Percentiles rank a stretch among this genome's conserved stretches.
These are phyloP conservation scores for Scophthalmus maximus DNA, from an alignment of 2,113 vertebrate genomes.

Conservation along the genomic window DNA sequence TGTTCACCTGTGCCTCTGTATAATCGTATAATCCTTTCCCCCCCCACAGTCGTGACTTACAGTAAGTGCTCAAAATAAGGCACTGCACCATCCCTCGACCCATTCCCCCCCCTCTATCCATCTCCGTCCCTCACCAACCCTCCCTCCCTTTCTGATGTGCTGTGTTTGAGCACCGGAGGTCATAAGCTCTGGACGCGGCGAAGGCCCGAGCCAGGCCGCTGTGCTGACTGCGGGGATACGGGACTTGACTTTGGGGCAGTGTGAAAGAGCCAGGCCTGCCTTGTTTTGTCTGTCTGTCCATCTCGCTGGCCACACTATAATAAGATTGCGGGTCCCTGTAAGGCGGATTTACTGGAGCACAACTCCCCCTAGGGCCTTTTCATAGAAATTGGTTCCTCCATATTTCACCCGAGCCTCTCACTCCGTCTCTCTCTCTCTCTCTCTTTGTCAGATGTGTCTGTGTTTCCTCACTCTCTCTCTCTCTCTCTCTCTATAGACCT, in stretches of 20 bases:
- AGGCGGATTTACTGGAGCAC: slow-evolving; percentile 86
- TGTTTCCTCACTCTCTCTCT: slow-evolving; percentile 31
- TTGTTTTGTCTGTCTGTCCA: slow-evolving; percentile 77
- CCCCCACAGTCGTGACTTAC: slow-evolving; percentile 52
- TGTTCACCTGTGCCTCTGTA: slow-evolving; percentile 53
- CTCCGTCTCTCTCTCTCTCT: slow-evolving; percentile 25
- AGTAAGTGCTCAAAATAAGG: slow-evolving; percentile 59
- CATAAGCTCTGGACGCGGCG: slow-evolving; percentile 63
- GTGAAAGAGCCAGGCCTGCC: slow-evolving; percentile 75
- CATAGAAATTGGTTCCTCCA: slow-evolving; percentile 81
- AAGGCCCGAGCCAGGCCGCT: slow-evolving; percentile 58
- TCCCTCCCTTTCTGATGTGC: slow-evolving; percentile 47
- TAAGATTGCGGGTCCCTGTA: slow-evolving; percentile 81
- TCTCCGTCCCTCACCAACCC: neutral
- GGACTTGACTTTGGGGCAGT: slow-evolving; percentile 78
- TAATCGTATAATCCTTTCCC: slow-evolving; percentile 52
- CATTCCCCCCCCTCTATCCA: neutral
- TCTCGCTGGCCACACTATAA: slow-evolving; percentile 82
- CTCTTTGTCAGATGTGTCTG: slow-evolving; percentile 44
- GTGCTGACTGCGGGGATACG: slow-evolving; percentile 76
- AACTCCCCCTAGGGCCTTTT: slow-evolving; percentile 84
- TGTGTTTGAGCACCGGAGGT: slow-evolving; percentile 70
- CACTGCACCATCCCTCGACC: slow-evolving; percentile 50
- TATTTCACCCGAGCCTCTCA: slow-evolving; percentile 62
- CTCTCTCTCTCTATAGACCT: slow-evolving; percentile 43